Evolutionary conservation across 2,888 invertebrate genomes (phyloP).

Genomic region (Leucophora obtusa): DNA sequence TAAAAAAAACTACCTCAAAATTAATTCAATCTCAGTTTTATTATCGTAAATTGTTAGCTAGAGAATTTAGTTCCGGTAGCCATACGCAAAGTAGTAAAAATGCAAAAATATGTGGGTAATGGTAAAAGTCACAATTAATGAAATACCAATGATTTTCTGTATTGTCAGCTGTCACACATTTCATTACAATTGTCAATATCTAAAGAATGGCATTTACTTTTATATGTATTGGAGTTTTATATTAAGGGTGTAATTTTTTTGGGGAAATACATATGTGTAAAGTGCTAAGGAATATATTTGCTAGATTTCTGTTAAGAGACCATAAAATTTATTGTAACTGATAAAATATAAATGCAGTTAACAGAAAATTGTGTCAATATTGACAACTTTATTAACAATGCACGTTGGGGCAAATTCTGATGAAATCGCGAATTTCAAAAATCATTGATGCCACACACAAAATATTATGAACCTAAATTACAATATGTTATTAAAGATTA

Average conservation of each 20-base stretch:
- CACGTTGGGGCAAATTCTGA: no score
- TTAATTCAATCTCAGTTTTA: slow-evolving; percentile 15
- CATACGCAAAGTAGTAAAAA: slow-evolving; percentile 34
- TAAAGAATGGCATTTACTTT: not conserved
- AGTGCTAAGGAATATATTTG: not conserved
- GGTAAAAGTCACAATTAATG: slow-evolving; percentile 43
- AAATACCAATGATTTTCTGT: slow-evolving; percentile 46
- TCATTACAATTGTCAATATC: not conserved
- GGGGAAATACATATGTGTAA: not conserved
- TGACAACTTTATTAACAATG: slow-evolving; percentile 16
- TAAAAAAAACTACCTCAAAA: not conserved
- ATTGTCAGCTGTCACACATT: slow-evolving; percentile 39
- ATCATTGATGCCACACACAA: no score
- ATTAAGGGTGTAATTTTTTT: not conserved
- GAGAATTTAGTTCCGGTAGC: slow-evolving; percentile 37
- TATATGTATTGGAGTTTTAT: not conserved
- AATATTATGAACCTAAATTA: no score
- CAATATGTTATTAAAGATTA: no score
- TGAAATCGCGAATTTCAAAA: no score
- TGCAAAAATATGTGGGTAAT: slow-evolving; percentile 15
- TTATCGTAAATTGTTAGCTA: slow-evolving; percentile 22
- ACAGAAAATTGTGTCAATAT: slow-evolving; percentile 4
- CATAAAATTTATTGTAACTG: not conserved
- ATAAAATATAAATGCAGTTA: not conserved
- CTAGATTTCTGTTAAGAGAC: not conserved